These are phyloP conservation scores for Eretmocerus hayati DNA, from an alignment of 2,888 invertebrate species.

Conservation along the genomic window DNA sequence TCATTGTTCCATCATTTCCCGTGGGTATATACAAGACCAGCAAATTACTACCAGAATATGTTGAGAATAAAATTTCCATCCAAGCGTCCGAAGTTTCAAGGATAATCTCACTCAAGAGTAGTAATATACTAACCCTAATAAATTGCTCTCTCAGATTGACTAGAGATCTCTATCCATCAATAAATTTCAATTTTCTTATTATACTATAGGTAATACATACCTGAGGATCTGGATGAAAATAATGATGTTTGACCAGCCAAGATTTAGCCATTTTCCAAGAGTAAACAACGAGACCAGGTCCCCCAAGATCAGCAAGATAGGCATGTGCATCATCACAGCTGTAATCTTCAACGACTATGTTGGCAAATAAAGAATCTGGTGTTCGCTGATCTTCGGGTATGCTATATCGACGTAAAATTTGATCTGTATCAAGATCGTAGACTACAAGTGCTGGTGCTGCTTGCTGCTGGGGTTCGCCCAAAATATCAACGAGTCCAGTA, in stretches of 20 bases:
- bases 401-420: slow-evolving; percentile 58
- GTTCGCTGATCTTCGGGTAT: slow-evolving; percentile 61
- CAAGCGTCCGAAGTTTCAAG: too few species aligned
- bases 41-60: too few species aligned
- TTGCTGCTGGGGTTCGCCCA: slow-evolving; percentile 49
- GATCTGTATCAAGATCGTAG: slow-evolving; percentile 67
- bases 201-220: too few species aligned
- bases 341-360: slow-evolving; percentile 69
- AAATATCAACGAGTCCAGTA: slow-evolving; percentile 60
- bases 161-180: too few species aligned
- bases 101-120: too few species aligned
- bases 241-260: slow-evolving; percentile 67
- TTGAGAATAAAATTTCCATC: too few species aligned
- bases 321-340: slow-evolving; percentile 67
- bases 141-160: too few species aligned
- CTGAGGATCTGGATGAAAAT: slow-evolving; percentile 64
- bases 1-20: too few species aligned
- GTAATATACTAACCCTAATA: too few species aligned
- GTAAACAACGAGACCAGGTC: slow-evolving; percentile 66
- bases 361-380: slow-evolving; percentile 65
- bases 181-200: too few species aligned
- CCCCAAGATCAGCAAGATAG: slow-evolving; percentile 65
- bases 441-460: slow-evolving; percentile 60
- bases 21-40: too few species aligned
- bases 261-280: slow-evolving; percentile 65